Conservation (phyloP, 2,113 vertebrate species). For the Tachycineta bicolor region DNA sequence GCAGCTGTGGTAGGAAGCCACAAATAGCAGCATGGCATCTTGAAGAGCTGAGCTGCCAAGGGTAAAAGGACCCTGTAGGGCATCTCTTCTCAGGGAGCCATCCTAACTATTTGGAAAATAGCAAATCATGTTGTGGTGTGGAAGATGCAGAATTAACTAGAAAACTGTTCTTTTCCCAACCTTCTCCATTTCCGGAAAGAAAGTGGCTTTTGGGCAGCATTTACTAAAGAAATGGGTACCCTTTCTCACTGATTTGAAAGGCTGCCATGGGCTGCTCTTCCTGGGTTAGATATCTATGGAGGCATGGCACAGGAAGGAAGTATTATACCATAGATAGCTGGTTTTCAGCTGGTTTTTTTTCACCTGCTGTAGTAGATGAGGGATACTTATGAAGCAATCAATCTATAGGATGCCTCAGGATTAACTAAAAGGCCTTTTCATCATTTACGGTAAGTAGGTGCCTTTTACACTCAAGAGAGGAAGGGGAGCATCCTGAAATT, state of each 20-base stretch:
- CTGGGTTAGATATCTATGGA: not conserved
- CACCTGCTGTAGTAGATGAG: not conserved
- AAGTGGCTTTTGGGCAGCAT: not conserved
- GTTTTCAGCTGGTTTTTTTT: not conserved
- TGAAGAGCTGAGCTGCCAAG: slow-evolving; percentile 1
- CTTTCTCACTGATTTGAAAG: not conserved
- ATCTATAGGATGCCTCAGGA: not conserved
- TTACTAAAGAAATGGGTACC: not conserved
- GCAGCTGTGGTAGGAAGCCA: slow-evolving; percentile 47
- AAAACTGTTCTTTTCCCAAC: not conserved
- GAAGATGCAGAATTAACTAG: not conserved
- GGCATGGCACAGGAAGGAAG: not conserved
- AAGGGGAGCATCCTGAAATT: not conserved
- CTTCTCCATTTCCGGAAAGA: not conserved
- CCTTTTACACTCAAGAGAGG: not conserved
- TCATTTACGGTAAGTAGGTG: not conserved
- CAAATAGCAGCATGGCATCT: slow-evolving; percentile 20
- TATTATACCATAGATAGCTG: not conserved
- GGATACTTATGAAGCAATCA: not conserved
- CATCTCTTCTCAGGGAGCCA: not conserved
- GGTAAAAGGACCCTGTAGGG: slow-evolving; percentile 10
- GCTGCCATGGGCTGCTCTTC: not conserved
- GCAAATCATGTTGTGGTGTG: not conserved
- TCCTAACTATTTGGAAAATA: not conserved
- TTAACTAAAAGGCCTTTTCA: not conserved